Conservation (phyloP, 2,797 vertebrate species). For the Hoplostethus atlanticus region DNA sequence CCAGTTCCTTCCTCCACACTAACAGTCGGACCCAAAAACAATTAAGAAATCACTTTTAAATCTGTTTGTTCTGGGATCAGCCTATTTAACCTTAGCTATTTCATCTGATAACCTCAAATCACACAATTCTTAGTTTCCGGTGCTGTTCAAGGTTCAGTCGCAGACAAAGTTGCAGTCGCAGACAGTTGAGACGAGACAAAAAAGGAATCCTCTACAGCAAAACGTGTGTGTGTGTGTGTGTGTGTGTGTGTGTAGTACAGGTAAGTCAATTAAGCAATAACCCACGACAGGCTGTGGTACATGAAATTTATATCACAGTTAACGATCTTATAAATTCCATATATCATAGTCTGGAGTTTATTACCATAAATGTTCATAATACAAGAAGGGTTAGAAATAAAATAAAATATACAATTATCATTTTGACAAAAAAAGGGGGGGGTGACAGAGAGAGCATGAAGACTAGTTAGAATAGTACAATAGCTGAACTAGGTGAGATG, state of each 20-base stretch:
- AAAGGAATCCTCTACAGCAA: constrained; percentile 32
- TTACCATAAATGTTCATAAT: no score
- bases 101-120: constrained; percentile 53
- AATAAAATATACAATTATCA: no score
- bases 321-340: no score
- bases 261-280: no score
- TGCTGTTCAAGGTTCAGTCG: neutral
- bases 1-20: constrained; percentile 78
- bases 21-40: constrained; percentile 67
- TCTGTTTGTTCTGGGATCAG: constrained; percentile 48
- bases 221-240: constrained; percentile 12
- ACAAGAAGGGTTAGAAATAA: no score
- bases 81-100: constrained; percentile 49
- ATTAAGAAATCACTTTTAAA: constrained; percentile 67
- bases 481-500: neutral
- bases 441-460: no score
- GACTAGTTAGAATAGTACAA: neutral
- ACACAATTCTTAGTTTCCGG: constrained; percentile 5
- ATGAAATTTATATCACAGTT: no score
- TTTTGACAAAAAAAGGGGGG: no score
- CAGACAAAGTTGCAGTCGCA: no score
- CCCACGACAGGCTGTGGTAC: no score
- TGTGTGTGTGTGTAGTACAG: constrained; percentile 19
- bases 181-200: constrained; percentile 40
- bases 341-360: no score